Evolutionary conservation across 2,888 invertebrate species (phyloP), one percentile per base, ranked within the genome.

Genomic region (Troides helena): DNA sequence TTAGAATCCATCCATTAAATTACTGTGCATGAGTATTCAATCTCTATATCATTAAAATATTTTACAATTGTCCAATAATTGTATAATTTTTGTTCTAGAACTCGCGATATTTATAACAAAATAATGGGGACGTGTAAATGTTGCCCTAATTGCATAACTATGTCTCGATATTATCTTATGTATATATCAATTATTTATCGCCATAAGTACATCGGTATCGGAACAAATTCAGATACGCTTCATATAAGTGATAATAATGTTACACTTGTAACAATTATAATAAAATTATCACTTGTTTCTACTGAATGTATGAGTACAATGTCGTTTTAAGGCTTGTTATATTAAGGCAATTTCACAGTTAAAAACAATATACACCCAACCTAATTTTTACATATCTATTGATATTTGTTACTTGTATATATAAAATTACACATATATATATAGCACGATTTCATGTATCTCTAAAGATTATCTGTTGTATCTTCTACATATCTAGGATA

Each of bases 121-220:
- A 60, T 63, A 68, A 72, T 68, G 36, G 64, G 21, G 60, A 65
- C 39, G 68, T 53, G 56, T 59, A 59, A 59, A 46, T 46, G 21
- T 74, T 74, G 77, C 69, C 74, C 77, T 76, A 77, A 75, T 83
- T 83, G 79, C 81, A 83, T 82, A 83, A 83, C 76, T 68, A 71
- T 73, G 72, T 69, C 65, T 71, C 46, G 68, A 53, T 58, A 65
- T 72, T 73, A 75, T 78, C 77, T 74, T 75, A 62, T 36, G n/a
- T 53, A 56, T 46, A 72, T 79, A 80, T 79, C 78, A 75, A 72
- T 65, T 74, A 76, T 74, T 73, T 81, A 82, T 82, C 77, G 66
- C 69, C 71, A 76, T 76, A 78, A 67, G 70, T 67, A 70, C 70
- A 53, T 43, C 43, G 25, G 23, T 70, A 70, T 70, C 70, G 60